Base-by-base conservation (phyloP, 2,113 vertebrate genomes). In the Puffinus mauretanicus region DNA sequence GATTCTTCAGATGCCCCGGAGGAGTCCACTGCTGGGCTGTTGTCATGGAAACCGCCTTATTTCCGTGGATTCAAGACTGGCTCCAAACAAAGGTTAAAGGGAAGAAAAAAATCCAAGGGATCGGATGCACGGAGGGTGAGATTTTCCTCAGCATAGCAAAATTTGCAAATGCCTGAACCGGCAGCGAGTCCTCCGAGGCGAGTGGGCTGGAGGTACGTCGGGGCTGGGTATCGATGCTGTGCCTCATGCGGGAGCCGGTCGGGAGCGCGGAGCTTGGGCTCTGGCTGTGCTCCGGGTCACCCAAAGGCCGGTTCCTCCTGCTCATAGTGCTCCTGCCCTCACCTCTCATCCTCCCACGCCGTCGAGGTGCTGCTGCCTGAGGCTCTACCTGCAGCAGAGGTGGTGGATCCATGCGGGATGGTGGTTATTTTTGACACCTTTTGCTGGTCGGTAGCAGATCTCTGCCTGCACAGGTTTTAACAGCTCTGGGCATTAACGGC, bases 261-360 rank as follows among this genome's bases (percentile, higher is more conserved):
- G 0, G 65, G 46, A 69, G 1, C 1, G 0, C 8, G 32, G 4
- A n/a, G 36, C 54, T 60, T 51, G 54, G 42, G 36, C 46, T 44
- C 66, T 55, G 72, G 26, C 12, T 69, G 55, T 7, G 19, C 14
- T 42, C 25, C 2, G 5, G 14, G 32, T 75, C 13, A 8, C 36
- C n/a, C 46, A 20, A 49, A 87, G 4, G 3, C 4, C 12, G 57
- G 4, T 16, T 78, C 16, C 5, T 51, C 47, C 47, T 85, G 30
- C 55, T 36, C 15, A 5, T 27, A 22, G 34, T 20, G 32, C 10
- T 51, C 24, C 62, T 86, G 69, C 36, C 26, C 46, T 69, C 69
- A 6, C 26, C 26, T 62, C 49, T 32, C 29, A 3, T 44, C 58
- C 34, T 86, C 16, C 71, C 26, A 12, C 3, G 0, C 29, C 17